Base-by-base conservation (phyloP, 2,888 invertebrate genomes). In the Tachina lurida region DNA sequence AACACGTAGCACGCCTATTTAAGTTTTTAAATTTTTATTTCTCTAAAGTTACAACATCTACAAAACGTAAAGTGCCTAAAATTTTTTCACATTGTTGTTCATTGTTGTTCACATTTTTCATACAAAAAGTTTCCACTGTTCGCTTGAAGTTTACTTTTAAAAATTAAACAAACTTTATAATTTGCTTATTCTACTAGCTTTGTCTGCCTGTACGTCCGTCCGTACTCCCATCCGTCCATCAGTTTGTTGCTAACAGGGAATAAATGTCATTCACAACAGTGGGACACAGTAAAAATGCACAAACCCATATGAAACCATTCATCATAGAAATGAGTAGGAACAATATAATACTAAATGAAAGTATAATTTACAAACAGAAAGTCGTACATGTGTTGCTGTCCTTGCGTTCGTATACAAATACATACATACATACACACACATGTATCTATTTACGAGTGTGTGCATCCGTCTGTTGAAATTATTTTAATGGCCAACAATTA, bases 401-500 rank as follows among this genome's bases (percentile, higher is more conserved):
- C n/a, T n/a, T 15, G 10, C 22, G 71, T 31, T 19, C 31, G n/a
- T 31, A 22, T 12, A 7, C 49, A 10, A 1, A n/a, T 47, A 19
- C 17, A 49, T 31, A n/a, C 31, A 31, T 1, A 7, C 31, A 31
- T 4, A n/a, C 49, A 19, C 19, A 49, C 17, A n/a, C 60, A 45
- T 2, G 1, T 22, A 12, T 13, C 12, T 60, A 22, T 31, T 31
- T 31, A 4, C 41, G 31, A 31, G 31, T 67, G 13, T 52, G 43
- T 73, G 31, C 13, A 70, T 75, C 47, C 39, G 75, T 54, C 71
- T 73, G 71, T 67, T 83, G 12, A 74, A 76, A 84, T 71, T 76
- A 81, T 62, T 84, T 84, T 81, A 84, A 84, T 81, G 81, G 85
- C 73, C 74, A 81, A 78, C 85, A 85, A 85, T 85, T 85, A 85